Percentiles rank a stretch among this genome's conserved stretches.
phyloP scores from a whole-genome alignment of 2,888 invertebrate species.

The Standfussiana lucernea region DNA sequence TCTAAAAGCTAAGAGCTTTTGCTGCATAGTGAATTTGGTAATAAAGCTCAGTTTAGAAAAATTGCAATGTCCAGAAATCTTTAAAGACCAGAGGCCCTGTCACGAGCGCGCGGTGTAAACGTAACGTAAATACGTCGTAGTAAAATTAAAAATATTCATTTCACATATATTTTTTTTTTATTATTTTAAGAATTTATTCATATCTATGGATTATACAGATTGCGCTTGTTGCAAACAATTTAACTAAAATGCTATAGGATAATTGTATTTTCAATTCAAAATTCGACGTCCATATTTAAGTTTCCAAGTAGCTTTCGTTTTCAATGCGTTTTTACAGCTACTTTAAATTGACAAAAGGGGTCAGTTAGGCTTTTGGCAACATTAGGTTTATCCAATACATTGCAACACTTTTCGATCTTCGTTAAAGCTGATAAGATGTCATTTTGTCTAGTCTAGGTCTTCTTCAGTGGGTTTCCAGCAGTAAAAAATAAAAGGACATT shows the following conservation, averaged over 20 bases:
- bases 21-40: neutral
- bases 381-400: neutral
- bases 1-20: neutral
- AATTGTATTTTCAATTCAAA: too few species aligned
- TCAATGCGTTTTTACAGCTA: neutral
- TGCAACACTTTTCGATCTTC: neutral
- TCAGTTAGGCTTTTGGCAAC: neutral
- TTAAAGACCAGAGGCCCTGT: neutral
- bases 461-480: neutral
- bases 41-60: neutral
- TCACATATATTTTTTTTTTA: too few species aligned
- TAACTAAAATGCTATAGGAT: too few species aligned
- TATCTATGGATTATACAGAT: too few species aligned
- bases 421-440: neutral
- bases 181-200: too few species aligned
- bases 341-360: neutral
- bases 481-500: slow-evolving; percentile 4
- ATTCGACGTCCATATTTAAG: too few species aligned
- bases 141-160: too few species aligned
- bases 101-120: too few species aligned
- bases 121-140: too few species aligned
- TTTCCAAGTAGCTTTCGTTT: too few species aligned
- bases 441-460: neutral
- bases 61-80: neutral
- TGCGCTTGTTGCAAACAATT: too few species aligned